A percentile compares a stretch with the other conserved stretches of the same genome.
phyloP scores from a whole-genome alignment of 2,888 invertebrate species.

The Druceiella hillmani region DNA sequence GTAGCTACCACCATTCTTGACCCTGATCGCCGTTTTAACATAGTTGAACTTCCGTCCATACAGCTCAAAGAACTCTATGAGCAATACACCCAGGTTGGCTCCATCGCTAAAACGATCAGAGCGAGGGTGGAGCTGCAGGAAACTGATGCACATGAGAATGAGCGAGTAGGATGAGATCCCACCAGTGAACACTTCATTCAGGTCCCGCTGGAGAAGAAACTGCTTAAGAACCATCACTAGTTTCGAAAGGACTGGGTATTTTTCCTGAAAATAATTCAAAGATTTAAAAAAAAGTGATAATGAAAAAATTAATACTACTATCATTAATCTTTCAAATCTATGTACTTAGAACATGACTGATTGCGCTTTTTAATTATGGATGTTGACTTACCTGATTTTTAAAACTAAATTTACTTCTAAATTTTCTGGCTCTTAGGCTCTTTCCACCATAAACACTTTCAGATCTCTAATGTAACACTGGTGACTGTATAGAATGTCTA shows the following conservation, averaged over 20 bases:
- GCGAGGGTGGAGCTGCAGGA: slow-evolving; percentile 87
- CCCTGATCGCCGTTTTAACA: slow-evolving; percentile 87
- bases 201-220: slow-evolving; percentile 94
- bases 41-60: slow-evolving; percentile 97
- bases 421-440: too few species aligned
- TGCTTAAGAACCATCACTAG: slow-evolving; percentile 97
- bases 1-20: slow-evolving; percentile 90
- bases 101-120: slow-evolving; percentile 61
- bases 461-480: too few species aligned
- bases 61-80: slow-evolving; percentile 96
- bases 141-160: slow-evolving; percentile 97
- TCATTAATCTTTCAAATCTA: too few species aligned
- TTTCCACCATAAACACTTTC: too few species aligned
- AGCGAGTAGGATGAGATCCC: slow-evolving; percentile 99
- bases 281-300: too few species aligned
- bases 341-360: too few species aligned
- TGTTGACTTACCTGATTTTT: too few species aligned
- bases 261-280: slow-evolving; percentile 53
- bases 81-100: slow-evolving; percentile 84
- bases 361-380: too few species aligned
- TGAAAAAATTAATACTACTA: too few species aligned
- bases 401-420: too few species aligned
- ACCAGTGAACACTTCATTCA: slow-evolving; percentile 99
- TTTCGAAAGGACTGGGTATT: slow-evolving; percentile 87
- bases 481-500: too few species aligned